Base-by-base conservation (phyloP, 2,113 vertebrate genomes). In the Lamprotornis superbus region DNA sequence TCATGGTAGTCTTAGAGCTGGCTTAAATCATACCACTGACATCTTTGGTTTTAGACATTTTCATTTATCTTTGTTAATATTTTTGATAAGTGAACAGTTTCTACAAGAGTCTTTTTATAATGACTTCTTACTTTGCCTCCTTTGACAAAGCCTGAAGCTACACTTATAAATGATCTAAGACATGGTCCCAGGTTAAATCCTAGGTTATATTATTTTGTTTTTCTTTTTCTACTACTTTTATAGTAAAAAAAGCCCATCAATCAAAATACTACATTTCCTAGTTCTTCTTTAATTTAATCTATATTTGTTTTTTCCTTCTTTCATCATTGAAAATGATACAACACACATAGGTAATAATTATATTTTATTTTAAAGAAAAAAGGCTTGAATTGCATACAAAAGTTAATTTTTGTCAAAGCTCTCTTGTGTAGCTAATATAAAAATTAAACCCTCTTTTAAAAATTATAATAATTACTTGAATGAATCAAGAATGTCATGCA, bases 41-140 rank as follows among this genome's bases (percentile, higher is more conserved):
- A 91, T 44, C 27, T 85, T 61, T 71, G 14, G 7, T 89, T 83
- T 50, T 73, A 90, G 75, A n/a, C 20, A 80, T 77, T 86, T 81
- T 78, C 22, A 73, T 70, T 69, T 74, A 19, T 81, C 73, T 90
- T 87, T 83, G 37, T 71, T 94, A 93, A 60, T 92, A 65, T 4
- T 86, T 95, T 82, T 96, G 76, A 81, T 89, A 97, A 96, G 28
- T 52, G 67, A 96, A 93, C 5, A 78, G 44, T 83, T 83, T 92
- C n/a, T 94, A 74, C 63, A 83, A 44, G 61, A 91, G 23, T 60
- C 83, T 89, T 96, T 91, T 88, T 52, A 94, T 69, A 93, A 79
- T 61, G 81, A 11, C 4, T 80, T 89, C 37, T 90, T 93, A 25
- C 21, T 92, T 95, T 91, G 20, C 79, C 23, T 93, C 40, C 44